phyloP scores from a whole-genome alignment of 2,888 invertebrate species.

The Osmoderma eremita region DNA sequence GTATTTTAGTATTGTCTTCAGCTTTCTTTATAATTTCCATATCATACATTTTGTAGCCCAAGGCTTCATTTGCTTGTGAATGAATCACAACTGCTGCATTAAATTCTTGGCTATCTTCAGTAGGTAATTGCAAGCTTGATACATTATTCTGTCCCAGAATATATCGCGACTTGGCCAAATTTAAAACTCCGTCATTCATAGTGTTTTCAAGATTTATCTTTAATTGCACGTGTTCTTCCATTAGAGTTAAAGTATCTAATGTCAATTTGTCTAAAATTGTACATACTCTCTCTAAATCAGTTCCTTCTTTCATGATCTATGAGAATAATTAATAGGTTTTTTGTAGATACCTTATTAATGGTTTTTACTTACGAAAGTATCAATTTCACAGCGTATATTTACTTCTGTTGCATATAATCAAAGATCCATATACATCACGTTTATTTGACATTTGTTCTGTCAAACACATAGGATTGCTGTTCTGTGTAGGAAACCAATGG shows the following conservation, averaged over 20 bases:
- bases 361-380: too few species aligned
- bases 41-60: slow-evolving; percentile 55
- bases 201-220: slow-evolving; percentile 76
- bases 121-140: slow-evolving; percentile 76
- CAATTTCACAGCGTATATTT: too few species aligned
- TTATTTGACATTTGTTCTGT: too few species aligned
- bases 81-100: slow-evolving; percentile 62
- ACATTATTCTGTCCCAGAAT: slow-evolving; percentile 81
- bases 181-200: slow-evolving; percentile 75
- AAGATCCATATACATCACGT: too few species aligned
- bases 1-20: slow-evolving; percentile 60
- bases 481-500: too few species aligned
- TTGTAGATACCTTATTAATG: too few species aligned
- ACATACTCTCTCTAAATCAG: slow-evolving; percentile 64
- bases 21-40: slow-evolving; percentile 55
- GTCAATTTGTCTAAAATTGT: slow-evolving; percentile 74
- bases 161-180: slow-evolving; percentile 81
- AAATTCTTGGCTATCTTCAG: slow-evolving; percentile 69
- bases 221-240: slow-evolving; percentile 76
- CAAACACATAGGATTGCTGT: too few species aligned
- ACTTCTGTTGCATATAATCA: too few species aligned
- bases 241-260: slow-evolving; percentile 75
- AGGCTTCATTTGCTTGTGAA: slow-evolving; percentile 59
- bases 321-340: too few species aligned
- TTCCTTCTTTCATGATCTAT: slow-evolving; percentile 42